Conservation (phyloP, 2,888 invertebrate species). For the Drosophila formosana region DNA sequence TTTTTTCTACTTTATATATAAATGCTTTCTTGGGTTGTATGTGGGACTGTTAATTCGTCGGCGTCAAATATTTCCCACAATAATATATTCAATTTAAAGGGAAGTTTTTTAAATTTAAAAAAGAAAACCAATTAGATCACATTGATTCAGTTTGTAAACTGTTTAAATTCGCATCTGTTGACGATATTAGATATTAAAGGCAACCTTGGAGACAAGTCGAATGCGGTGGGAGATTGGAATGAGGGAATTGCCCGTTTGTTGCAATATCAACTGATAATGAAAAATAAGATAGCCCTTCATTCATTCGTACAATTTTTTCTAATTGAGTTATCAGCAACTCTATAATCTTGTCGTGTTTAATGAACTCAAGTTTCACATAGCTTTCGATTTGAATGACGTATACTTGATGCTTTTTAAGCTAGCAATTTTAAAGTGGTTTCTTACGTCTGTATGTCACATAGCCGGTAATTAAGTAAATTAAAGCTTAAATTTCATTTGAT, state of each 20-base stretch:
- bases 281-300: background rate
- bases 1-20: background rate
- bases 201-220: background rate
- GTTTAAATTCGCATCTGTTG: background rate
- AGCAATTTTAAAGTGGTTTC: background rate
- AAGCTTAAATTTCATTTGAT: background rate
- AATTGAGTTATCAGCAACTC: slow-evolving; percentile 1
- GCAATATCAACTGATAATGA: slow-evolving; percentile 1
- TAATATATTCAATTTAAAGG: background rate
- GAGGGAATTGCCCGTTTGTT: background rate
- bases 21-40: background rate
- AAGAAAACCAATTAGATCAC: background rate
- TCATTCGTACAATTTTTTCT: background rate
- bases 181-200: background rate
- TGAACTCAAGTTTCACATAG: background rate
- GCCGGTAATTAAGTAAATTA: background rate
- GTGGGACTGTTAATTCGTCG: background rate
- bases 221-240: background rate
- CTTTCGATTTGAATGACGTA: background rate
- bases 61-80: background rate
- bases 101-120: background rate
- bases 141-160: background rate
- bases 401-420: background rate
- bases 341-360: background rate
- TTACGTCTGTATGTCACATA: background rate